phyloP scores from a whole-genome alignment of 1,140 invertebrate genomes.

The Globodera rostochiensis region DNA sequence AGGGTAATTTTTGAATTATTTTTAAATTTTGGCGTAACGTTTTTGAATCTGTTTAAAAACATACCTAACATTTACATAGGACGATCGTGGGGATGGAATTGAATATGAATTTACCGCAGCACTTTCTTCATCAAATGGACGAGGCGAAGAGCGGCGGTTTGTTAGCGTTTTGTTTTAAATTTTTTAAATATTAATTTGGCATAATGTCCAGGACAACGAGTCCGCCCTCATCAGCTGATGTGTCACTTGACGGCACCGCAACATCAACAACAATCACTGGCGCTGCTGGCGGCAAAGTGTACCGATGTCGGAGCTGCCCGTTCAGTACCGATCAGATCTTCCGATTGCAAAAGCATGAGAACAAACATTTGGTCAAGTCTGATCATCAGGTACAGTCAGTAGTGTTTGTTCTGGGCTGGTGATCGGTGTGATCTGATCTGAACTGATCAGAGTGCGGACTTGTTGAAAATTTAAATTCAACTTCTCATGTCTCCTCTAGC shows the following conservation, averaged over 20 bases:
- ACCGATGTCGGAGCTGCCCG: conserved; percentile 26
- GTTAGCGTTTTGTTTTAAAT: background rate
- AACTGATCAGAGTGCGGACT: too few species aligned
- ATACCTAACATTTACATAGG: background rate
- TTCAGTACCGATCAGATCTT: conserved; percentile 30
- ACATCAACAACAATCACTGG: background rate
- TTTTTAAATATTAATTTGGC: too few species aligned
- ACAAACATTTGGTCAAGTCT: conserved; percentile 40
- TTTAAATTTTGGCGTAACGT: background rate
- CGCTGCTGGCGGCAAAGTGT: background rate
- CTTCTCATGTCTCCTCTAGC: too few species aligned
- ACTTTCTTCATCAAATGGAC: background rate
- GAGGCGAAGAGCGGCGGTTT: background rate
- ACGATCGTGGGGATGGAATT: background rate
- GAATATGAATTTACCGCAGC: background rate
- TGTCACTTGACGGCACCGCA: background rate
- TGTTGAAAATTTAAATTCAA: too few species aligned
- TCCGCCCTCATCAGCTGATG: background rate
- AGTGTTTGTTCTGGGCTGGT: too few species aligned
- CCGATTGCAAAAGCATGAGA: conserved; percentile 35
- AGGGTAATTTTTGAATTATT: background rate
- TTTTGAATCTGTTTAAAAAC: too few species aligned
- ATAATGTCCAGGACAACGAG: background rate
- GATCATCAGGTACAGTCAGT: conserved; percentile 30
- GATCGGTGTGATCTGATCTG: too few species aligned